Evolutionary conservation across 1,140 invertebrate species (phyloP).

Genomic region (Cryptotermes secundus): DNA sequence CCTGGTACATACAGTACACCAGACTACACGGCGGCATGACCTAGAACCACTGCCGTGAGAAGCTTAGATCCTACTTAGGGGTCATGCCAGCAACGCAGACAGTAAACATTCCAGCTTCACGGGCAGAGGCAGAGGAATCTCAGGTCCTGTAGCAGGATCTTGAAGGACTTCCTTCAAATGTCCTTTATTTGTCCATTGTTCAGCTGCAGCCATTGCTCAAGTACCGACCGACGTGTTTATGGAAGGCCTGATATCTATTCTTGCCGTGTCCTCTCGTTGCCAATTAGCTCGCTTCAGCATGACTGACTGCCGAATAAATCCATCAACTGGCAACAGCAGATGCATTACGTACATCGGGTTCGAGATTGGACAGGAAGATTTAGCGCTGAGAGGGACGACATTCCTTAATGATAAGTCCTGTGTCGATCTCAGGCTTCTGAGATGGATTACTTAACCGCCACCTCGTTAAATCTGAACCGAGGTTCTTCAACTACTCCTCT

Average conservation of each 20-base stretch:
- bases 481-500: neutral
- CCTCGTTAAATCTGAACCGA: neutral
- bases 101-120: no score
- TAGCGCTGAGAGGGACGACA: neutral
- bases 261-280: constrained; percentile 29
- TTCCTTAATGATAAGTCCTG: neutral
- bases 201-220: constrained; percentile 39
- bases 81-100: no score
- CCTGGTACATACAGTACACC: no score
- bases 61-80: no score
- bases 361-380: neutral
- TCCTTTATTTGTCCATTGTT: constrained; percentile 42
- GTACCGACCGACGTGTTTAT: constrained; percentile 28
- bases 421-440: neutral
- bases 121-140: no score
- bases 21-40: no score
- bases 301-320: constrained; percentile 12
- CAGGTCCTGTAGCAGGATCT: no score
- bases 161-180: no score
- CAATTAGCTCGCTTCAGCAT: constrained; percentile 27
- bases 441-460: neutral
- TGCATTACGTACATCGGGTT: neutral
- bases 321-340: neutral
- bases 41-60: no score
- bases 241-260: constrained; percentile 25